phyloP scores from a whole-genome alignment of 2,113 vertebrate genomes.

The Aptenodytes patagonicus region DNA sequence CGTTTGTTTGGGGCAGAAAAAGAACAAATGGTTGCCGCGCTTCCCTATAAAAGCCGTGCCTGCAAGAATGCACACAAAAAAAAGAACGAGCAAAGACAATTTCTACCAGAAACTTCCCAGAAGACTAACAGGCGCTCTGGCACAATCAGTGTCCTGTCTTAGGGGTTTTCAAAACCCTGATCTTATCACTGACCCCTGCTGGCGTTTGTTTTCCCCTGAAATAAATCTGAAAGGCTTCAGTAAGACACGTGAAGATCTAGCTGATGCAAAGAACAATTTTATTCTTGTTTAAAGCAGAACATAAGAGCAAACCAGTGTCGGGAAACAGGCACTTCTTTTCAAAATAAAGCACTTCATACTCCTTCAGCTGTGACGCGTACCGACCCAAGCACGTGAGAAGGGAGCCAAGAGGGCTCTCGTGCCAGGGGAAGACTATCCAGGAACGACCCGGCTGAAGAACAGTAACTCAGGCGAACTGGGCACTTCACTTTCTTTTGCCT shows the following conservation, averaged over 20 bases:
- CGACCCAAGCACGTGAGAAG: no score
- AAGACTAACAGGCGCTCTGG: neutral
- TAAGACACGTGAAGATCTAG: neutral
- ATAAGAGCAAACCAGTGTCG: neutral
- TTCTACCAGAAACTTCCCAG: neutral
- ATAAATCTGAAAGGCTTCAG: no score
- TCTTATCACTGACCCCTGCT: neutral
- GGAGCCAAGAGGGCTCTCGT: neutral
- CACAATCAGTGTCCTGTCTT: no score
- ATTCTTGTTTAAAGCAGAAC: neutral
- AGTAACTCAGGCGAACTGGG: neutral
- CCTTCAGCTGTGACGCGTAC: neutral
- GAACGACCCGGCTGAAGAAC: neutral
- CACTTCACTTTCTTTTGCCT: neutral
- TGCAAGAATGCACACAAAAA: neutral
- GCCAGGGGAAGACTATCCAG: neutral
- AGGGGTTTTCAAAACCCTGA: neutral
- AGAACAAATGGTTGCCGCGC: neutral
- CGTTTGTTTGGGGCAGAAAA: neutral
- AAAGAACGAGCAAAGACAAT: neutral
- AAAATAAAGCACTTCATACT: neutral
- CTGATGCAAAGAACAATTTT: neutral
- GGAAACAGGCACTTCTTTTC: neutral
- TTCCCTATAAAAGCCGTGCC: neutral
- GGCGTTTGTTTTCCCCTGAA: neutral